Base-by-base conservation (phyloP, 2,113 vertebrate species). In the Lophotis ruficrista region DNA sequence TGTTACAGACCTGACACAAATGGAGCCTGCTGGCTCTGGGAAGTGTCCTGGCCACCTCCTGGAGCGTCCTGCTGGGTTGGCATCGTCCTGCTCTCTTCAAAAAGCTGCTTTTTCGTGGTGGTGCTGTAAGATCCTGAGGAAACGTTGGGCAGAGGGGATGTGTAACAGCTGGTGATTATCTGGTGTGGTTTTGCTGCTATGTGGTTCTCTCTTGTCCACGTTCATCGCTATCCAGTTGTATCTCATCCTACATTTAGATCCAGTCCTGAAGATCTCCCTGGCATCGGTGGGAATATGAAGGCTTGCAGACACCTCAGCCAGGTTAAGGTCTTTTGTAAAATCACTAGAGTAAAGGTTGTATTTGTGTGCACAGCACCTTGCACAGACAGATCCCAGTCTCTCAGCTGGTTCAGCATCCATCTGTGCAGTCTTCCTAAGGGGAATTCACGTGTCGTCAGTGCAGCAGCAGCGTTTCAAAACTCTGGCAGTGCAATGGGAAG, bases 381-480 rank as follows among this genome's bases (percentile, higher is more conserved):
- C 60, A 61, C 70, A 9, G 3, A 4, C 5, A 57, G 9, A 30
- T 18, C 75, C 57, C 47, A 10, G 0, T 22, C 48, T 76, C 61
- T 35, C n/a, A 1, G 24, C 43, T 1, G 7, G 12, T 33, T 41
- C 87, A 72, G 53, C 30, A 5, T 12, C 68, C 15, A 2, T 3
- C 43, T 25, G 22, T 23, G 48, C 45, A 8, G 10, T 33, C 27
- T 21, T 85, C 71, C 41, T 14, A 13, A 15, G 25, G 38, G 33
- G 8, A 75, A 30, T 19, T 70, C 15, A 4, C 0, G 0, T 50
- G 43, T 51, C 4, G 2, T 21, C 60, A 10, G 25, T 3, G 20
- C 73, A 47, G 4, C 27, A 45, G 25, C 0, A 0, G 5, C 10
- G 31, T n/a, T 58, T 70, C 31, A 38, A 12, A 83, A 27, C 45